Conservation (phyloP, 2,113 vertebrate genomes). For the Ascaphus truei region DNA sequence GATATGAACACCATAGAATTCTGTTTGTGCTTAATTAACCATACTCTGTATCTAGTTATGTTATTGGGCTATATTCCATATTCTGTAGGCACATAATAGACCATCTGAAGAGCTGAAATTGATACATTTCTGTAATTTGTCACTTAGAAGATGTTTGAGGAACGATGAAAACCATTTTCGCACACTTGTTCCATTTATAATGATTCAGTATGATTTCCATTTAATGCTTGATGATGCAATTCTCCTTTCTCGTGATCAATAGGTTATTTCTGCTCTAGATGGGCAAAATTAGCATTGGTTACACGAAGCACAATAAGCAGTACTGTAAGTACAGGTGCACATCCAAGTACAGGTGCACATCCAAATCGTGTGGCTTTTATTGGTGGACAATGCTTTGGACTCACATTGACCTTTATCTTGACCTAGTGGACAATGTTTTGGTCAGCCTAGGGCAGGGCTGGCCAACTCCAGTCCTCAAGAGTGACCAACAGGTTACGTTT, state of each 20-base stretch:
- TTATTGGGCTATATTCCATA: conserved; percentile 3
- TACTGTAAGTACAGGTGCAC: no score
- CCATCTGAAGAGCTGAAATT: neutral
- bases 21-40: conserved; percentile 15
- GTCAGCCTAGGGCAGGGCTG: no score
- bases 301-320: no score
- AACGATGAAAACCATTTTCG: neutral
- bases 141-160: neutral
- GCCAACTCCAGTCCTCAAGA: no score
- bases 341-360: no score
- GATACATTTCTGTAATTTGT: neutral
- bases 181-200: neutral
- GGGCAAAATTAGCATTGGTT: no score
- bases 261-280: neutral
- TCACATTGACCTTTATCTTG: no score
- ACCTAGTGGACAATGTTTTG: no score
- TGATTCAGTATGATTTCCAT: neutral
- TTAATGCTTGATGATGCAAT: neutral
- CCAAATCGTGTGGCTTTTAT: no score
- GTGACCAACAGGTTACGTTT: no score
- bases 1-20: conserved; percentile 13
- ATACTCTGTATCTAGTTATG: neutral
- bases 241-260: neutral
- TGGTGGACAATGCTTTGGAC: no score
- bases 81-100: neutral